A percentile compares a stretch with the other conserved stretches of the same genome.
phyloP scores from a whole-genome alignment of 2,113 vertebrate species.

The Chlamydotis undulata region DNA sequence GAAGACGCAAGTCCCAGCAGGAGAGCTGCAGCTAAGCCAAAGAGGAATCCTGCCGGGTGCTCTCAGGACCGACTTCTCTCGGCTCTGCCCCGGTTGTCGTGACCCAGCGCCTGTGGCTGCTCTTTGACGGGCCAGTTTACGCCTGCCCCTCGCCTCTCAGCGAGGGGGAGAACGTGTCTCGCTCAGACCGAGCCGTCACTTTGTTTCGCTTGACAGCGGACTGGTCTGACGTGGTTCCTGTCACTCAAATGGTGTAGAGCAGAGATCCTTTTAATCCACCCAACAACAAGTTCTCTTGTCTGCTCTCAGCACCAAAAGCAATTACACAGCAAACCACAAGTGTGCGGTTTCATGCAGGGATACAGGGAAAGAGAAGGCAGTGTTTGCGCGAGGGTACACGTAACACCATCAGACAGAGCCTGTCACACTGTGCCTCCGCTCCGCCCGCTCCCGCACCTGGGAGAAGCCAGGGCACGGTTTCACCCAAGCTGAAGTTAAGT shows the following conservation, averaged over 20 bases:
- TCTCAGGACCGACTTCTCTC: constrained; percentile 66
- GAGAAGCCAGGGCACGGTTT: neutral
- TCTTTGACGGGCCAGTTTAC: constrained; percentile 72
- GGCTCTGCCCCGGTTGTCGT: constrained; percentile 42
- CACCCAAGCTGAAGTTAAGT: neutral
- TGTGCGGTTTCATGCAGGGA: constrained; percentile 18
- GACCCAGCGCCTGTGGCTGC: constrained; percentile 76
- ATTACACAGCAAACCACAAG: constrained; percentile 52
- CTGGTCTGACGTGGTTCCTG: constrained; percentile 62
- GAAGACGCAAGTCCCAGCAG: constrained; percentile 78
- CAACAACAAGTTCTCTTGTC: constrained; percentile 55
- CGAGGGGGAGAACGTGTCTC: neutral
- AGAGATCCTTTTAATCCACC: constrained; percentile 51
- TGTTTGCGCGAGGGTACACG: neutral
- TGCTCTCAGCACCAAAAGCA: constrained; percentile 47
- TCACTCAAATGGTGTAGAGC: constrained; percentile 41
- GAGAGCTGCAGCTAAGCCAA: constrained; percentile 16
- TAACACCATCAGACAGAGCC: neutral
- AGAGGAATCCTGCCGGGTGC: constrained; percentile 42
- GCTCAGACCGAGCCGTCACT: neutral
- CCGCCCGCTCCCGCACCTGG: neutral
- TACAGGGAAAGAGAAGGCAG: neutral
- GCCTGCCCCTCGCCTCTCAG: constrained; percentile 59
- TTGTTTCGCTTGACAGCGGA: constrained; percentile 4
- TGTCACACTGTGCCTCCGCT: neutral